Base-by-base conservation (phyloP, 2,113 vertebrate species). In the Acanthochromis polyacanthus region DNA sequence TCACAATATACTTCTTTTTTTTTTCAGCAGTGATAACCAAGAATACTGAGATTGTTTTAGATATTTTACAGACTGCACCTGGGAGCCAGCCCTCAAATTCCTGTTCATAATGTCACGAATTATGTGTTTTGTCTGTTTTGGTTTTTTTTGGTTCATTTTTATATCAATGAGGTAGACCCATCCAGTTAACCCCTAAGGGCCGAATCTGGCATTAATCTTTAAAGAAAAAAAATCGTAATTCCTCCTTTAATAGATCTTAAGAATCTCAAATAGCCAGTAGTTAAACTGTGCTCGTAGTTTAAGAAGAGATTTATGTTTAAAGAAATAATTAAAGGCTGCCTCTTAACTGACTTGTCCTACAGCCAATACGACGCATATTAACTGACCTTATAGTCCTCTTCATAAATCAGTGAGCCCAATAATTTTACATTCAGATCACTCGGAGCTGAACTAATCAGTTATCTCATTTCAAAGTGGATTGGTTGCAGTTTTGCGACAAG, bases 401-500 rank as follows among this genome's bases (percentile, higher is more conserved):
- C 89, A 94, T 95, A 93, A 95, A 94, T 94, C 91, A 94, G 73
- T 84, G 85, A 89, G 88, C 84, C 68, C 46, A 61, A 86, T 93
- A 83, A 92, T 93, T 92, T 89, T 83, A 85, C 90, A 92, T 92
- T 92, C 81, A 88, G 86, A 91, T 93, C 87, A 81, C 83, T 82
- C 43, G 73, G 84, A 93, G 90, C 92, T 82, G 91, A 94, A 90
- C 90, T 93, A 93, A 91, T 93, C 92, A 89, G 83, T 74, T 81
- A 93, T 89, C 85, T 91, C 84, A 73, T 88, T 88, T 90, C 43
- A 83, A 90, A 88, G 81, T 62, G 82, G 75, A 86, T 70, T 62
- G 71, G 71, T 88, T 80, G 82, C 84, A 82, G 69, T 80, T 85
- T 76, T 69, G 65, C 59, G 67, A 64, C 11, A 69, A 89, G 88